A percentile compares a stretch with the other conserved stretches of the same genome.
Evolutionary conservation across 2,888 invertebrate species (phyloP).

Genomic region (Eutolmus rufibarbis): DNA sequence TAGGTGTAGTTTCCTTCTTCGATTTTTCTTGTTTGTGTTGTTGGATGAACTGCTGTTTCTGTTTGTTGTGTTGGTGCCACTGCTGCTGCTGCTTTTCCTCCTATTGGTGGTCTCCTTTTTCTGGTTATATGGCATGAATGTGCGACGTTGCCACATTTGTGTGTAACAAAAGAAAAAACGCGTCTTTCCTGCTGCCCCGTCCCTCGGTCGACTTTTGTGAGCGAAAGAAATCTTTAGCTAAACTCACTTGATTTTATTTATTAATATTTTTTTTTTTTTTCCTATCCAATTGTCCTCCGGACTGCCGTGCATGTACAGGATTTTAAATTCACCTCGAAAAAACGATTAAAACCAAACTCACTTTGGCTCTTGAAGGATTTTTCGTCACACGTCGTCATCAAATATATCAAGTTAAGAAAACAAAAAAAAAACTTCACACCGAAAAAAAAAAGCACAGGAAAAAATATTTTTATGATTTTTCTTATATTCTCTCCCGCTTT

Average conservation of each 20-base stretch:
- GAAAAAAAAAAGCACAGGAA: neutral
- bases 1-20: conserved; percentile 12
- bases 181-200: neutral
- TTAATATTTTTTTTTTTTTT: neutral
- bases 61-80: neutral
- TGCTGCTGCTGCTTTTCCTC: neutral
- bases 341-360: neutral
- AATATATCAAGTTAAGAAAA: neutral
- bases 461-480: neutral
- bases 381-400: neutral
- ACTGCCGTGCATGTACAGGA: neutral
- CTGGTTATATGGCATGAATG: conserved; percentile 1
- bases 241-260: neutral
- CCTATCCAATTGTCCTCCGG: neutral
- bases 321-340: neutral
- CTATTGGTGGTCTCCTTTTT: neutral
- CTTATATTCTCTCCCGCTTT: neutral
- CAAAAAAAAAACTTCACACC: neutral
- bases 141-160: conserved; percentile 36
- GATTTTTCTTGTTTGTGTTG: conserved; percentile 23
- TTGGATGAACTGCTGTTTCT: conserved; percentile 18
- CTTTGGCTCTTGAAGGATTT: neutral
- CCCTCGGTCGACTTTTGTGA: neutral
- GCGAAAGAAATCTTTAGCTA: neutral
- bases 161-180: neutral